phyloP scores from a whole-genome alignment of 2,888 invertebrate genomes.

The Cetonia aurata region DNA sequence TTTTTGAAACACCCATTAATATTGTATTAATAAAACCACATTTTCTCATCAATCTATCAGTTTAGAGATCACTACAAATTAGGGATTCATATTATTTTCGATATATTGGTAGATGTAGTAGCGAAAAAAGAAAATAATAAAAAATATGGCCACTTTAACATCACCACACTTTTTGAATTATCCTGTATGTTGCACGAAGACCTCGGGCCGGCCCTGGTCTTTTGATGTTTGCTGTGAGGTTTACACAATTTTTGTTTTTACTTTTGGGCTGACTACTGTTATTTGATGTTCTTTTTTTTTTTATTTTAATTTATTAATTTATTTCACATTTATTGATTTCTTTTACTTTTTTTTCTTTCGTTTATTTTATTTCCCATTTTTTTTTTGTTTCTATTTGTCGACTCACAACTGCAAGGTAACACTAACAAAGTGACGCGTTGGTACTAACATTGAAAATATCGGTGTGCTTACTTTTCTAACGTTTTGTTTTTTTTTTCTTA shows the following conservation, averaged over 20 bases:
- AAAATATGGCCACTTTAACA: slow-evolving; percentile 31
- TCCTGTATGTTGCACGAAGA: slow-evolving; percentile 51
- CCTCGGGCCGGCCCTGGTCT: slow-evolving; percentile 49
- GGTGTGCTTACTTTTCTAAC: slow-evolving; percentile 63
- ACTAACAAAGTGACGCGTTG: slow-evolving; percentile 62
- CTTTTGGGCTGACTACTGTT: slow-evolving; percentile 64
- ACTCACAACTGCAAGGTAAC: slow-evolving; percentile 68
- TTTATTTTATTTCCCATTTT: slow-evolving; percentile 51
- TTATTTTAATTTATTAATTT: slow-evolving; percentile 46
- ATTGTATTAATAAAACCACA: too few species aligned
- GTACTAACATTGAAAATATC: slow-evolving; percentile 61
- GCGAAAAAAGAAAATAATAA: not conserved
- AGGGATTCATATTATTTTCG: not conserved
- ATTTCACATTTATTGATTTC: slow-evolving; percentile 17
- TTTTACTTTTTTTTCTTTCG: slow-evolving; percentile 47
- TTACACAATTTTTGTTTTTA: slow-evolving; percentile 62
- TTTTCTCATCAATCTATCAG: too few species aligned
- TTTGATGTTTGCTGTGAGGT: slow-evolving; percentile 67
- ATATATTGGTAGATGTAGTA: slow-evolving; percentile 4
- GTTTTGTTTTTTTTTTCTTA: not conserved
- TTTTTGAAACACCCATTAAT: not conserved
- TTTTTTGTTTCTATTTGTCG: not conserved
- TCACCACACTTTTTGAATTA: slow-evolving; percentile 22
- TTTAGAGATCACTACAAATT: too few species aligned
- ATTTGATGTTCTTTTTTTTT: slow-evolving; percentile 62